Percentiles rank a stretch among this genome's conserved stretches.
These are phyloP conservation scores for Hydropsyche betteni DNA, from an alignment of 2,888 invertebrate genomes.

Conservation along the genomic window DNA sequence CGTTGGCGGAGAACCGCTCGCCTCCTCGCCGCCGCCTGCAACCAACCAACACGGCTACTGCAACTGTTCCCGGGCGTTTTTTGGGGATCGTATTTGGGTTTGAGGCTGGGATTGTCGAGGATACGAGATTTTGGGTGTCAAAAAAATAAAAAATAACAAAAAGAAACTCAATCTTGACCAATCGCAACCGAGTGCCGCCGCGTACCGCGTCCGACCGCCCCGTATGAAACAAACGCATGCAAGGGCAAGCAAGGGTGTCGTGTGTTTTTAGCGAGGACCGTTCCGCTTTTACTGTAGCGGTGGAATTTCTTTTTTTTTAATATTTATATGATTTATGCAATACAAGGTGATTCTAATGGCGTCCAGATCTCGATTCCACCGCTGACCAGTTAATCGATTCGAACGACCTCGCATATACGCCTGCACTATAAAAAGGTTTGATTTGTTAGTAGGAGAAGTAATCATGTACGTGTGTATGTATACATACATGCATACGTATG, in stretches of 20 bases:
- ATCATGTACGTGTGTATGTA: neutral
- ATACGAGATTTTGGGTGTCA: constrained; percentile 17
- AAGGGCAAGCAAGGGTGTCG: constrained; percentile 8
- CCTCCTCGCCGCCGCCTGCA: constrained; percentile 61
- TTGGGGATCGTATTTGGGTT: neutral
- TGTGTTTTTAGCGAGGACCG: no score
- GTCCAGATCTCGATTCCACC: neutral
- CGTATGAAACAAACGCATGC: constrained; percentile 14
- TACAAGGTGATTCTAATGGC: no score
- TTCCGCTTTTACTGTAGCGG: no score
- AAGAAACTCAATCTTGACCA: constrained; percentile 38
- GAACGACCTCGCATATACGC: neutral
- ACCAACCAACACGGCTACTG: constrained; percentile 63
- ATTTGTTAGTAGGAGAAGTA: no score
- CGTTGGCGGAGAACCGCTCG: constrained; percentile 51
- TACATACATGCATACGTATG: constrained; percentile 9
- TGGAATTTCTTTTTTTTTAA: no score
- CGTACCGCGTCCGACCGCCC: constrained; percentile 24
- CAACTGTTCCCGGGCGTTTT: constrained; percentile 37
- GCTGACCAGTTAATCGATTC: neutral
- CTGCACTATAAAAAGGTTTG: constrained; percentile 1
- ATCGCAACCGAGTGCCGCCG: constrained; percentile 38
- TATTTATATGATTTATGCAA: no score
- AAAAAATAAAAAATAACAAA: constrained; percentile 32
- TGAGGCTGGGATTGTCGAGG: constrained; percentile 27